phyloP scores from a whole-genome alignment of 2,797 vertebrate species.

The Tenualosa thibaudeaui region DNA sequence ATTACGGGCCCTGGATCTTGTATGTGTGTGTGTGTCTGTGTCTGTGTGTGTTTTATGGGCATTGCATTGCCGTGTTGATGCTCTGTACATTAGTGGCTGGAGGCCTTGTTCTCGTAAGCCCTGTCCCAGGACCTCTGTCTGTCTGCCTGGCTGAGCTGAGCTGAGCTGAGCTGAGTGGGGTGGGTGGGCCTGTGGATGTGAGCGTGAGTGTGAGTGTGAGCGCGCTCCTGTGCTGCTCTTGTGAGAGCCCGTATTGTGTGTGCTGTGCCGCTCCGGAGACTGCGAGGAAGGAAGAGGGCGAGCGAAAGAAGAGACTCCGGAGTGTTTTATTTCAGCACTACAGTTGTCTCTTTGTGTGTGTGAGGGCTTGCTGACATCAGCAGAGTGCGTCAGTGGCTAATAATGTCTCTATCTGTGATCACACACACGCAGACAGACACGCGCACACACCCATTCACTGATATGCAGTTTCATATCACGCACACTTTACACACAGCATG shows the following conservation, averaged over 20 bases:
- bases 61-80: background rate
- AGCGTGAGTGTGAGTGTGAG: background rate
- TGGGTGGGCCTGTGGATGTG: background rate
- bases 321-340: constrained; percentile 2
- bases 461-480: constrained; percentile 32
- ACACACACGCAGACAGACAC: constrained; percentile 20
- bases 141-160: background rate
- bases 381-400: constrained; percentile 77
- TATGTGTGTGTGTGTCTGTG: background rate
- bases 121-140: background rate
- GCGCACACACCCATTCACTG: constrained; percentile 27
- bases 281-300: background rate
- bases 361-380: constrained; percentile 73
- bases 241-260: background rate
- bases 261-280: constrained; percentile 6
- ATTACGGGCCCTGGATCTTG: background rate
- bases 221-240: background rate
- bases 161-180: too few relatives aligned
- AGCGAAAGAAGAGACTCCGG: constrained; percentile 15
- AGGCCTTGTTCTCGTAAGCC: background rate
- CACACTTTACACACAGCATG: constrained; percentile 38
- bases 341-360: constrained; percentile 70
- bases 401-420: constrained; percentile 61
- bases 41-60: background rate
- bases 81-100: background rate